Conservation (phyloP, 1,140 invertebrate genomes). For the Drosophila obscura region DNA sequence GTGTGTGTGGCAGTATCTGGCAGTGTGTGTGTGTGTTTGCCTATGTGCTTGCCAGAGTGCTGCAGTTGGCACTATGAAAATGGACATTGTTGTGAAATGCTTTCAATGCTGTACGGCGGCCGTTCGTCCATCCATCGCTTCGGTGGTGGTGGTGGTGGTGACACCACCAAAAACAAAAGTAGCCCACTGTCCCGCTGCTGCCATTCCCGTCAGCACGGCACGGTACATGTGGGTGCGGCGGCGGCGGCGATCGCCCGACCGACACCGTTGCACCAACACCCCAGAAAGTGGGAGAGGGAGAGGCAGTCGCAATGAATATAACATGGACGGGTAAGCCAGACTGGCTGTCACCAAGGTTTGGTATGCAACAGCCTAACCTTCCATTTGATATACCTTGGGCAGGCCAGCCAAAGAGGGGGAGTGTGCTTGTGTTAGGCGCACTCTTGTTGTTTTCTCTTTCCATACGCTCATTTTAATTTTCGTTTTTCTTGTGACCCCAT, state of each 20-base stretch:
- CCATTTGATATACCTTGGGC: neutral
- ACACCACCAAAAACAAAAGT: slow-evolving; percentile 70
- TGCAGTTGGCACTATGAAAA: slow-evolving; percentile 69
- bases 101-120: slow-evolving; percentile 57
- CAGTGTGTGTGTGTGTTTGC: slow-evolving; percentile 16
- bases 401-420: slow-evolving; percentile 14
- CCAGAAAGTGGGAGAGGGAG: slow-evolving; percentile 3
- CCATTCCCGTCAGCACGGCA: slow-evolving; percentile 46
- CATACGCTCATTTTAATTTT: slow-evolving; percentile 76
- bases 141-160: slow-evolving; percentile 44
- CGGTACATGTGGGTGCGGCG: slow-evolving; percentile 69
- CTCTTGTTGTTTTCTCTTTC: slow-evolving; percentile 60
- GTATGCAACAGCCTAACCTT: no score
- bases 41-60: slow-evolving; percentile 27
- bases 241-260: slow-evolving; percentile 55
- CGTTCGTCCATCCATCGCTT: slow-evolving; percentile 44
- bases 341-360: no score
- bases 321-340: no score
- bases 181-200: slow-evolving; percentile 34
- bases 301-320: slow-evolving; percentile 2
- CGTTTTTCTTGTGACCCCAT: slow-evolving; percentile 74
- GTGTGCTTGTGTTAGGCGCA: slow-evolving; percentile 27
- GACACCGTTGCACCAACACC: slow-evolving; percentile 1
- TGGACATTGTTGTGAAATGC: slow-evolving; percentile 81
- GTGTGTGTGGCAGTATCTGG: slow-evolving; percentile 16